phyloP scores from a whole-genome alignment of 2,797 vertebrate genomes.

The Neostethus bicornis region DNA sequence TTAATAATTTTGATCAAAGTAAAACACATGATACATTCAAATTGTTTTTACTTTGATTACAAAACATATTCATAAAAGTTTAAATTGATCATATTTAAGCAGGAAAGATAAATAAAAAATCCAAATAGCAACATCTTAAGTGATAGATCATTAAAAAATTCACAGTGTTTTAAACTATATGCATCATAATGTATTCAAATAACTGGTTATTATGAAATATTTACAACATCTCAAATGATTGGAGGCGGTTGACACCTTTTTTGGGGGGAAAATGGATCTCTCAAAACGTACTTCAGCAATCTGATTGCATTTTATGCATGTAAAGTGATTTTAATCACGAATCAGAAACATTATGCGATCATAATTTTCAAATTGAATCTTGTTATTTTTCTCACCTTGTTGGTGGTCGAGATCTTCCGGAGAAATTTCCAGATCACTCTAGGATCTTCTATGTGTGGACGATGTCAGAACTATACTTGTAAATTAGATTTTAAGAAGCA shows the following conservation, averaged over 20 bases:
- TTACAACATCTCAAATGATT: no score
- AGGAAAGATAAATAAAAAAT: no score
- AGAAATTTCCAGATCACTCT: conserved; percentile 59
- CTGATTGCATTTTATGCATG: background rate
- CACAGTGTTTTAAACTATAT: no score
- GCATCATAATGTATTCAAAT: background rate
- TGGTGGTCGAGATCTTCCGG: conserved; percentile 49
- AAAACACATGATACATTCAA: no score
- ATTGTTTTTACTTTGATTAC: no score
- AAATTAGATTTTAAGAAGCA: background rate
- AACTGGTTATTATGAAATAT: no score
- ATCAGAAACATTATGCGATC: accelerated
- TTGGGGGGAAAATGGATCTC: background rate
- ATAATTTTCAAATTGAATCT: background rate
- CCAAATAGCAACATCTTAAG: conserved; percentile 42
- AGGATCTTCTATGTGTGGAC: conserved; percentile 16
- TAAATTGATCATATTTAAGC: no score
- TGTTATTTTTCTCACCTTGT: conserved; percentile 62
- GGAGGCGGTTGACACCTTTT: no score
- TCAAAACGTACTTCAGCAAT: background rate
- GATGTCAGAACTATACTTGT: conserved; percentile 6
- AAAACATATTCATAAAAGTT: no score
- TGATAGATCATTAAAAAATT: background rate
- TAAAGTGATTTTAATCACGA: accelerated
- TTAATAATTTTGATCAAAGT: no score